Evolutionary conservation across 2,797 vertebrate species (phyloP), one percentile per base, ranked within the genome.

Genomic region (Serranus cabrilla): DNA sequence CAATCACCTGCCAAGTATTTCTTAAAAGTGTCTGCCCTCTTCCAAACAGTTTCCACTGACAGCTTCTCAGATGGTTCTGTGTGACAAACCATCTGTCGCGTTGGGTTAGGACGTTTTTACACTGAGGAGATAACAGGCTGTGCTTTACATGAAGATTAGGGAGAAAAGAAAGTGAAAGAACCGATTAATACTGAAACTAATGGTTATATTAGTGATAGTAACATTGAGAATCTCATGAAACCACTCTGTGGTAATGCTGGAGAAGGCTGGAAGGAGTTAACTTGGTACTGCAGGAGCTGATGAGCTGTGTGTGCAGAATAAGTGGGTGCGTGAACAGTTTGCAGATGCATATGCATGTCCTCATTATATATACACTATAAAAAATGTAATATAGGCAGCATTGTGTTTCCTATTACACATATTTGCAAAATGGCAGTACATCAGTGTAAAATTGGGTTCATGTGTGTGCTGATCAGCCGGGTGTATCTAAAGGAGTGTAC

Each of bases 261-360:
- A 62, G 7, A 47, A 65, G 54, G 16, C 25, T 34, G 21, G 43
- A 47, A 16, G 51, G 46, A 47, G 63, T 16, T 4, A 52, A 43
- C 62, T 43, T 61, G 3, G 20, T 27, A n/a, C 43, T 62, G 51
- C 50, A 2, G n/a, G 46, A n/a, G 55, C 2, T 46, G 55, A 71
- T 23, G 39, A 69, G 49, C 10, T 37, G 21, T 34, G 7, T 11
- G 42, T 20, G 20, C 60, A 27, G 56, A 54, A 70, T 20, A 73
- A 78, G 60, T 23, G 21, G 10, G n/a, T 14, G 52, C 21, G 46
- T 57, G 59, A 62, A 45, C 42, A 31, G 42, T 60, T 63, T 78
- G 25, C 55, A 69, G 56, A 68, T 47, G 45, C n/a, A 69, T 46
- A 58, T 61, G 34, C 40, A 31, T 46, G 37, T 23, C 40, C 51